Conservation (phyloP, 1,140 invertebrate genomes). For the Pseudomyrmex flavicornis region DNA sequence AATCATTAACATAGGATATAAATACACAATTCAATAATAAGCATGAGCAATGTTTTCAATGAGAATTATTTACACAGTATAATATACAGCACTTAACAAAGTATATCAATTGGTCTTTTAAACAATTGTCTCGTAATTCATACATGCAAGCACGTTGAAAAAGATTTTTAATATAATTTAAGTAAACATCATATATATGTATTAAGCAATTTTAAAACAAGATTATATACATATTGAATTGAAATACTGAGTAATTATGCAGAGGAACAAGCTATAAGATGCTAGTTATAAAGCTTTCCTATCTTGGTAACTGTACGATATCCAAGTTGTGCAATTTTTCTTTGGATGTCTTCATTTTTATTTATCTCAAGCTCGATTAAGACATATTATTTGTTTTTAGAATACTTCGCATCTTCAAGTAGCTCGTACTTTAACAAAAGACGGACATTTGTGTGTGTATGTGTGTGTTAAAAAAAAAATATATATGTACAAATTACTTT, state of each 20-base stretch:
- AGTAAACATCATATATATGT: slow-evolving; percentile 38
- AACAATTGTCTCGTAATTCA: slow-evolving; percentile 20
- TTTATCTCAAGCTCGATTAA: slow-evolving; percentile 65
- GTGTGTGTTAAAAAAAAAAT: slow-evolving; percentile 46
- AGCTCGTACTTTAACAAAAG: slow-evolving; percentile 55
- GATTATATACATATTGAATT: slow-evolving; percentile 40
- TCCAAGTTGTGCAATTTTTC: slow-evolving; percentile 57
- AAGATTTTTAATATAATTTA: slow-evolving; percentile 38
- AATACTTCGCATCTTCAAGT: slow-evolving; percentile 36
- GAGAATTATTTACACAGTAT: slow-evolving; percentile 27
- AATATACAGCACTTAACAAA: slow-evolving; percentile 52
- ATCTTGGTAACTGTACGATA: slow-evolving; percentile 65
- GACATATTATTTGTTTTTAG: slow-evolving; percentile 47
- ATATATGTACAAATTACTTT: slow-evolving; percentile 55
- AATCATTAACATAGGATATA: slow-evolving; percentile 44
- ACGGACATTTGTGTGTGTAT: slow-evolving; percentile 26
- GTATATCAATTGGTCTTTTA: slow-evolving; percentile 23
- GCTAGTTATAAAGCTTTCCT: slow-evolving; percentile 66
- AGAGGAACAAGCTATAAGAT: slow-evolving; percentile 51
- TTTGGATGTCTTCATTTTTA: slow-evolving; percentile 55
- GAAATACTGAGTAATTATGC: slow-evolving; percentile 49
- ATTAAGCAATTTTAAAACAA: slow-evolving; percentile 48
- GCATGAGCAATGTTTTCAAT: slow-evolving; percentile 38
- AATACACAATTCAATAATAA: slow-evolving; percentile 47
- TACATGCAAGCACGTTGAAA: background rate